Conservation (phyloP, 2,797 vertebrate species). For the Gymnothorax reevesii region DNA sequence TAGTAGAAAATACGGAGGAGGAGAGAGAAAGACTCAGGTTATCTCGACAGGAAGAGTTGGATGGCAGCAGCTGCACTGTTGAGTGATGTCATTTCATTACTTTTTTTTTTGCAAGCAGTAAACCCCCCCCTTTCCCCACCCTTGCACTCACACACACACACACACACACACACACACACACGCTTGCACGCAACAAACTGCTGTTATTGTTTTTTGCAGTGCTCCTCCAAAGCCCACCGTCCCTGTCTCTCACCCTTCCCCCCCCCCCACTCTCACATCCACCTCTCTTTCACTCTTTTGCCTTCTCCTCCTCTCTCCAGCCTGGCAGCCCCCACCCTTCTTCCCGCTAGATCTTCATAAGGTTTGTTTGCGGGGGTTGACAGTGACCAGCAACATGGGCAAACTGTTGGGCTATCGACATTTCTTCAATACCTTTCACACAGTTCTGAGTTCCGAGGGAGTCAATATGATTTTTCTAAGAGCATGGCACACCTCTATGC, state of each 20-base stretch:
- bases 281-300: constrained; percentile 69
- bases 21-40: constrained; percentile 68
- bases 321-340: background rate
- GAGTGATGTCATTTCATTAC: constrained; percentile 82
- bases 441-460: background rate
- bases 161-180: constrained; percentile 64
- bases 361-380: background rate
- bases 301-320: constrained; percentile 49
- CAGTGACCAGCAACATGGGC: background rate
- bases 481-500: background rate
- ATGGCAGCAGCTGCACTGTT: constrained; percentile 75
- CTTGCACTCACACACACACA: constrained; percentile 52
- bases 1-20: constrained; percentile 41
- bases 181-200: constrained; percentile 60
- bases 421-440: constrained; percentile 60
- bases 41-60: constrained; percentile 65
- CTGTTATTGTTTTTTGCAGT: constrained; percentile 80
- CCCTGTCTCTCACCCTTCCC: constrained; percentile 65
- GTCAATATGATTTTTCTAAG: background rate
- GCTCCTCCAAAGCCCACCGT: constrained; percentile 80
- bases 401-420: constrained; percentile 32
- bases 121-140: constrained; percentile 69
- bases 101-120: constrained; percentile 66
- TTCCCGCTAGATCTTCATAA: too few species aligned
- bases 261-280: constrained; percentile 56